Conservation (phyloP, 37 sponge, comb jelly and placozoan species). For the Hormiphora californensis region DNA sequence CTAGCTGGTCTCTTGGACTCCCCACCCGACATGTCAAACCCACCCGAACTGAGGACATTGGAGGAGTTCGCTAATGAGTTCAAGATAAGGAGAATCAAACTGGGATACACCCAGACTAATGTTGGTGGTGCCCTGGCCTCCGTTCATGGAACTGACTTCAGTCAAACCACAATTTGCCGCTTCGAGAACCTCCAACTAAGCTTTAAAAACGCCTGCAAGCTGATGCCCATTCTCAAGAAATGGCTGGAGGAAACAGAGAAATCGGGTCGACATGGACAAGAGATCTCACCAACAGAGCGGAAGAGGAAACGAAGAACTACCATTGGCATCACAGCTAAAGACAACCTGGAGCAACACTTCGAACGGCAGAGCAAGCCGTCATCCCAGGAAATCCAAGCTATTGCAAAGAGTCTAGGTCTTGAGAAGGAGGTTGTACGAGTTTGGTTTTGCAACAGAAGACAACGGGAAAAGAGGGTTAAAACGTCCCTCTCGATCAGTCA, state of each 20-base stretch:
- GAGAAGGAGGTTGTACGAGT: conserved; percentile 92
- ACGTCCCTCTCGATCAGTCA: conserved; percentile 35
- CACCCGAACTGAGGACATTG: conserved; percentile 76
- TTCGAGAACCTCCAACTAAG: conserved; percentile 94
- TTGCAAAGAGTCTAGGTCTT: conserved; percentile 78
- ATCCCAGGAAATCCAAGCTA: conserved; percentile 69
- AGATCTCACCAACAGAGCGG: conserved; percentile 61
- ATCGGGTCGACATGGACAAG: conserved; percentile 56
- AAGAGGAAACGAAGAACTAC: conserved; percentile 72
- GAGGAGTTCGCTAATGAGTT: conserved; percentile 83
- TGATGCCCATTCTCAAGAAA: conserved; percentile 88
- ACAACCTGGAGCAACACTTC: conserved; percentile 81
- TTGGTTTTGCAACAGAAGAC: conserved; percentile 97
- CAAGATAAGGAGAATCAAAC: conserved; percentile 78
- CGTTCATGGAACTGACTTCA: conserved; percentile 91
- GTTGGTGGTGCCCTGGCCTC: conserved; percentile 91
- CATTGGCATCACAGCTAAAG: conserved; percentile 72
- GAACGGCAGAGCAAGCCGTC: conserved; percentile 77
- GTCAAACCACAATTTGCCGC: conserved; percentile 95
- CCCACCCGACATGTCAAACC: conserved; percentile 68
- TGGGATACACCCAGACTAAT: conserved; percentile 94
- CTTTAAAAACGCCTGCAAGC: conserved; percentile 88
- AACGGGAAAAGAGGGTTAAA: conserved; percentile 78
- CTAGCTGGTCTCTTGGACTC: not conserved
- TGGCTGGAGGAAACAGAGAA: conserved; percentile 96